phyloP scores from a whole-genome alignment of 2,113 vertebrate genomes.

The Scomber scombrus region DNA sequence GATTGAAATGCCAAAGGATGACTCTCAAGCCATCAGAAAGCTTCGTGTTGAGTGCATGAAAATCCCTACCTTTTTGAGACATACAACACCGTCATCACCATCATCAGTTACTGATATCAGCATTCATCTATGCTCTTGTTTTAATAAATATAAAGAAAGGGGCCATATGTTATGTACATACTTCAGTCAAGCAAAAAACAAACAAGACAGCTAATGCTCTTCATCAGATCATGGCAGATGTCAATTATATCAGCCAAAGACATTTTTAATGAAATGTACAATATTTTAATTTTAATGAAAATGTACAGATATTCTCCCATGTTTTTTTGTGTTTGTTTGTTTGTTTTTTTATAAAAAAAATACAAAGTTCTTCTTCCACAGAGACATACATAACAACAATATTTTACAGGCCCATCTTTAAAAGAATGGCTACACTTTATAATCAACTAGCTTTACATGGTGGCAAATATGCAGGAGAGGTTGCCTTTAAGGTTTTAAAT shows the following conservation, averaged over 20 bases:
- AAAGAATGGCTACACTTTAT: constrained; percentile 75
- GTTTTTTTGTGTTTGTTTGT: not conserved
- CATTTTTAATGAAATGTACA: constrained; percentile 65
- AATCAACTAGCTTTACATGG: constrained; percentile 74
- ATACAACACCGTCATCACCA: not conserved
- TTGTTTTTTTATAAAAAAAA: constrained; percentile 90
- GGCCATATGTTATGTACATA: too few species aligned
- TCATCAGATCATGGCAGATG: not conserved
- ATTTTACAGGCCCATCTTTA: constrained; percentile 82
- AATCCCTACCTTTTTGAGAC: constrained; percentile 29
- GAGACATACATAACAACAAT: constrained; percentile 86
- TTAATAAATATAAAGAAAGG: constrained; percentile 7
- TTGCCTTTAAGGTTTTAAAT: constrained; percentile 62
- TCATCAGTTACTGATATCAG: not conserved
- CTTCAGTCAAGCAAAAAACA: too few species aligned
- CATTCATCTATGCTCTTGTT: constrained; percentile 11
- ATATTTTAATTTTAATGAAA: constrained; percentile 65
- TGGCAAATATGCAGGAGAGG: constrained; percentile 61
- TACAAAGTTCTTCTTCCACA: constrained; percentile 89
- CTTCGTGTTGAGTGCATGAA: constrained; percentile 27
- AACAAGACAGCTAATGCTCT: not conserved
- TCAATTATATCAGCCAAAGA: constrained; percentile 24
- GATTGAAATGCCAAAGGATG: constrained; percentile 73
- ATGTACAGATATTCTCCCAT: constrained; percentile 66
- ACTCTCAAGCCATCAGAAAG: constrained; percentile 55